Evolutionary conservation across 1,140 invertebrate genomes (phyloP).

Genomic region (Phymorhynchus buccinoides): DNA sequence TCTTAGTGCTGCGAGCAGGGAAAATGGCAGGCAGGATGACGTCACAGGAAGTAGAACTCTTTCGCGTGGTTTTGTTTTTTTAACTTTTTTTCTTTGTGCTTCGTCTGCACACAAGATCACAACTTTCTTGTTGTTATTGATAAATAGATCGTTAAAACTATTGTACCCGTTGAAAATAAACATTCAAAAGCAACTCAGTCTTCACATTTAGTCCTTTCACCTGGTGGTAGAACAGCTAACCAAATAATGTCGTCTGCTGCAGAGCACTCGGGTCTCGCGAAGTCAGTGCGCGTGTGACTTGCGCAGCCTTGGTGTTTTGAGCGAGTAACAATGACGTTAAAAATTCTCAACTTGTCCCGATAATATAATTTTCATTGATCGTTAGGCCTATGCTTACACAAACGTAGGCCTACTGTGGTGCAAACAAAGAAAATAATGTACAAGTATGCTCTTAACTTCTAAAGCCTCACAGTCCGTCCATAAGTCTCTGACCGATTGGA

Average conservation of each 20-base stretch:
- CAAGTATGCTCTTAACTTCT: too few species aligned
- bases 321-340: neutral
- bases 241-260: constrained; percentile 5
- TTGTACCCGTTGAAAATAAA: neutral
- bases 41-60: constrained; percentile 44
- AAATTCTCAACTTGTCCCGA: neutral
- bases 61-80: constrained; percentile 24
- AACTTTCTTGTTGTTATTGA: neutral
- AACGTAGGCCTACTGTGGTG: neutral
- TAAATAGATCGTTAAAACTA: neutral
- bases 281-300: neutral
- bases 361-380: neutral
- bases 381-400: too few species aligned
- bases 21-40: constrained; percentile 44
- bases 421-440: neutral
- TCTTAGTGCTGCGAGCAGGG: constrained; percentile 4
- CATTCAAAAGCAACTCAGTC: neutral
- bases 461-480: too few species aligned
- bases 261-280: neutral
- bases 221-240: neutral
- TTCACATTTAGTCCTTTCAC: neutral
- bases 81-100: neutral
- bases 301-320: neutral
- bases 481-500: too few species aligned
- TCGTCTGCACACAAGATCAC: neutral